Base-by-base conservation (phyloP, 2,888 invertebrate genomes). In the Microplitis deprimator region DNA sequence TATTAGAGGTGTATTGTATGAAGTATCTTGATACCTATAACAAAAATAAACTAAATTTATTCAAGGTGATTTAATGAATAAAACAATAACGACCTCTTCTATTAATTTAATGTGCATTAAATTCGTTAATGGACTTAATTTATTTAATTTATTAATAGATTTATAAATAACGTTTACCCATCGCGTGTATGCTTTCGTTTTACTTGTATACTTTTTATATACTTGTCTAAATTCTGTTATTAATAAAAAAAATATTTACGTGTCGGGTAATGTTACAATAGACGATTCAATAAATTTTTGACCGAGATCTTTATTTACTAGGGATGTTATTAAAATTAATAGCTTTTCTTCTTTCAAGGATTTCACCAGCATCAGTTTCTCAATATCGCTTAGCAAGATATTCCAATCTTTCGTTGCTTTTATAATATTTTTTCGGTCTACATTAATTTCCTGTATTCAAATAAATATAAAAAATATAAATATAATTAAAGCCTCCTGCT, bases 241-340 rank as follows among this genome's bases (percentile, higher is more conserved):
- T 16, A 13, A 16, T 69, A 10, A 59, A 59, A 59, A 20, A 50
- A 59, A 8, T 7, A 64, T 8, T 77, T 73, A 80, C 79, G 78
- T 79, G 40, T 79, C 78, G 17, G 76, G 92, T 77, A 96, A 90
- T 75, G 94, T 93, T 4, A 95, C 93, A 40, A 95, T 92, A 0
- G 96, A 95, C 79, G 95, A 95, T 89, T 97, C 97, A 5, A 97
- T 94, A 87, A 97, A 97, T 71, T 93, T 91, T 73, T 92, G 90
- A 0, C 97, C 97, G 17, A 97, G 92, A 82, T 95, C 95, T 59
- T 91, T 91, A 84, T 93, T 92, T 1, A 97, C 95, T 89, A 95
- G 97, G 81, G 95, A 93, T 0, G 95, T 94, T 7, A 96, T 93
- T 1, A 95, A 96, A 84, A 95, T 94, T 39, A 96, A 93, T 20